Evolutionary conservation across 1,140 invertebrate genomes (phyloP).

Genomic region (Ylistrum balloti): DNA sequence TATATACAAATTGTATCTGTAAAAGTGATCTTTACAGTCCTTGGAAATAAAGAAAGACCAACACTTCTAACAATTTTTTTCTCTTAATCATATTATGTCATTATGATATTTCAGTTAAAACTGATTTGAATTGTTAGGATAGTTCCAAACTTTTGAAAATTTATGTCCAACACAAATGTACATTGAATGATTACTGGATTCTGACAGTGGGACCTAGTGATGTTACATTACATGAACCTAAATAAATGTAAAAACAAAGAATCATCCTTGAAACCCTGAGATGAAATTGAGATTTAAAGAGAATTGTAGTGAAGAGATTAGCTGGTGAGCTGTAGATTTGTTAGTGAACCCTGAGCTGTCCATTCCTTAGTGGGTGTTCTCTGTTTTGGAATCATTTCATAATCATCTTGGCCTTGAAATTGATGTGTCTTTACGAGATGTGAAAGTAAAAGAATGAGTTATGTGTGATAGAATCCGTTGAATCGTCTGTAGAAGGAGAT

Average conservation of each 20-base stretch:
- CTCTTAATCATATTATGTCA: too few species aligned
- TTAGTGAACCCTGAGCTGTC: background rate
- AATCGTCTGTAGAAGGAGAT: slow-evolving; percentile 12
- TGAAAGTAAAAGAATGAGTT: slow-evolving; percentile 18
- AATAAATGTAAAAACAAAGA: background rate
- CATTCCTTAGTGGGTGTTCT: background rate
- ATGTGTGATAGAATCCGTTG: slow-evolving; percentile 16
- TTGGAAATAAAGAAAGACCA: too few species aligned
- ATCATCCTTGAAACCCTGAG: background rate
- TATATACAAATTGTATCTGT: too few species aligned
- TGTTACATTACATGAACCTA: too few species aligned
- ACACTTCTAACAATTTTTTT: too few species aligned
- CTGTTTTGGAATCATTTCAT: background rate
- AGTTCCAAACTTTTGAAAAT: too few species aligned
- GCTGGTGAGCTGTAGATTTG: background rate
- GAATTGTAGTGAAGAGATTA: slow-evolving; percentile 3
- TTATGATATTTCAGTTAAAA: too few species aligned
- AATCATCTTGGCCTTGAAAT: background rate
- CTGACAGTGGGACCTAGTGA: too few species aligned
- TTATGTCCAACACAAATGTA: too few species aligned
- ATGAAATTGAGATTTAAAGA: slow-evolving; percentile 22
- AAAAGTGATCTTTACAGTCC: too few species aligned
- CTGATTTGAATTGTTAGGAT: too few species aligned
- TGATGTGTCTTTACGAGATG: background rate
- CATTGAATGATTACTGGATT: too few species aligned